Evolutionary conservation across 2,113 vertebrate genomes (phyloP).

Genomic region (Calidris pugnax): DNA sequence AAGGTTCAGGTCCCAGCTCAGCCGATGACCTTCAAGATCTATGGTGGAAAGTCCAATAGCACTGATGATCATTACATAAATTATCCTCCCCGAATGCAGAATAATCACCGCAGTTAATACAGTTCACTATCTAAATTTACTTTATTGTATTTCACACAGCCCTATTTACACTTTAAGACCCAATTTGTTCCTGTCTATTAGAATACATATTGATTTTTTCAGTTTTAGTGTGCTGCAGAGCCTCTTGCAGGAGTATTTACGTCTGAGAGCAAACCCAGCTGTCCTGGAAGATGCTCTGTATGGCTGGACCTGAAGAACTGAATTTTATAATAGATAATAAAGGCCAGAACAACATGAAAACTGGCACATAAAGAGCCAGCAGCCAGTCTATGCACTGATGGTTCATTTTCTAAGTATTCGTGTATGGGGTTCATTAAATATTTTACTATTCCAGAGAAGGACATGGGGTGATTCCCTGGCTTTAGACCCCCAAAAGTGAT

Average conservation of each 20-base stretch:
- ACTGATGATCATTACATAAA: background rate
- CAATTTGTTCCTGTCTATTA: conserved; percentile 31
- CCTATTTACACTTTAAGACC: conserved; percentile 40
- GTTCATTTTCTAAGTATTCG: background rate
- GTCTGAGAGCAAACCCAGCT: background rate
- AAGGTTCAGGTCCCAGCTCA: conserved; percentile 6
- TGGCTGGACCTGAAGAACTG: background rate
- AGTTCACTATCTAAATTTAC: conserved; percentile 43
- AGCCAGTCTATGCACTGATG: background rate
- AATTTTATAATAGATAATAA: background rate
- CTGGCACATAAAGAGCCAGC: background rate
- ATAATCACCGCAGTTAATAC: conserved; percentile 27
- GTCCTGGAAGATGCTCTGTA: background rate
- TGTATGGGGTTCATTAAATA: background rate
- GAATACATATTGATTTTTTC: conserved; percentile 51
- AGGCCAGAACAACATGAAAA: background rate
- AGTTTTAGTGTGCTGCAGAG: background rate
- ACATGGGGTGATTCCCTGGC: background rate
- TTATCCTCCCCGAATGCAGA: background rate
- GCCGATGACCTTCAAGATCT: background rate
- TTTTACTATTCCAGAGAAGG: background rate
- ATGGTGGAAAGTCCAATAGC: background rate
- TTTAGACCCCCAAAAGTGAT: background rate
- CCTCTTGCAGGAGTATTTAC: background rate
- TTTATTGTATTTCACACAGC: conserved; percentile 27